Base-by-base conservation (phyloP, 2,888 invertebrate genomes). In the Acronicta alni region DNA sequence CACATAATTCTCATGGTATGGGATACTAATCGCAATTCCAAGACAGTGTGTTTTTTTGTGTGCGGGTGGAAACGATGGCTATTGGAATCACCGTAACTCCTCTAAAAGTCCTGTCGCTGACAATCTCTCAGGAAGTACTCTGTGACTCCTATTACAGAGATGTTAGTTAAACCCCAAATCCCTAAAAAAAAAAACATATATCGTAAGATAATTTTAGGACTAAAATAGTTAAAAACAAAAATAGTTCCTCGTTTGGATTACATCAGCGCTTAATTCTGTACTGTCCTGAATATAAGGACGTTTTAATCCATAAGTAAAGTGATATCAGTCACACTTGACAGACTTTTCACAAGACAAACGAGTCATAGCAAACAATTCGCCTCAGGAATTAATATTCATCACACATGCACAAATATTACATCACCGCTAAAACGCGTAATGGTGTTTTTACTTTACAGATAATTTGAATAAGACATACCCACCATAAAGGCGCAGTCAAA, bases 331-430 rank as follows among this genome's bases (percentile, higher is more conserved):
- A 44, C 37, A 41, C 48, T 48, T 48, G 67, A 66, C 66, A 67
- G 44, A 37, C 32, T 72, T 67, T 71, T 71, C 38, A 32, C 30
- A 51, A 44, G 46, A 66, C 39, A 42, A 66, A 56, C 65, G 45
- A 49, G 37, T 26, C 39, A 42, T 23, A 7, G 45, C 51, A 72
- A 72, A 68, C 67, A 67, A 72, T 54, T 57, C 51, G 46, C 47
- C 16, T 43, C 26, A 16, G 39, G 30, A 56, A 67, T 75, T 75
- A 71, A 75, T 67, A 75, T 75, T 75, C 72, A 71, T 75, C 63
- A 67, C 47, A 52, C 26, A 52, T 46, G 44, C 45, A 53, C 61
- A 77, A 77, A 75, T 61, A 77, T 77, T 57, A 75, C 77, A 53
- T 77, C 66, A 74, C 23, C 46, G 18, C 42, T 16, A n/a, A 9